Evolutionary conservation across 2,797 vertebrate species (phyloP), one percentile per base, ranked within the genome.

Genomic region (Oreochromis mossambicus): DNA sequence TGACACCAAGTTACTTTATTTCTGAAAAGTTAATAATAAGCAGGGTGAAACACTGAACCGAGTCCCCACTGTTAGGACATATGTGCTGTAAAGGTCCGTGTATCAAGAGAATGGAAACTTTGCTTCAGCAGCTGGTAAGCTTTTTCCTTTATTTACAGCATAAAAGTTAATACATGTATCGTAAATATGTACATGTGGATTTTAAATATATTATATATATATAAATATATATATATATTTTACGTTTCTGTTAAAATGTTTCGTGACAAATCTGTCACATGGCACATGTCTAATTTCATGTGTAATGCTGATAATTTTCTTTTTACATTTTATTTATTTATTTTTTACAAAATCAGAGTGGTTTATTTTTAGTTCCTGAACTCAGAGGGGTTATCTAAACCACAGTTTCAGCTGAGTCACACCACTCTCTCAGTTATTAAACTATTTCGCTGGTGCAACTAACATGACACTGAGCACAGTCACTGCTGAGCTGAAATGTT

Each of bases 11-110:
- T 86, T 80, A 54, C 58, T 81, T 77, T 32, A 61, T 87, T 83
- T 87, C 82, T 55, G 3, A 91, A 93, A 92, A 91, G 95, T 96
- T 96, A 96, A 96, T 95, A 88, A 91, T 94, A 92, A 90, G 19
- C 84, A 86, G 68, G 56, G 50, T 66, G 34, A 79, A 85, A 87
- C 90, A 73, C 19, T 11, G 66, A 51, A 90, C 80, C 56, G 46
- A 73, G 89, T 83, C 36, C n/a, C 21, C 55, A 6, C 1, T 81
- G 78, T 41, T 41, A 41, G 46, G 7, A 61, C 17, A 68, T 7
- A 8, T n/a, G 8, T 13, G 77, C 29, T 58, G 38, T 56, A 6
- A 24, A 24, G 29, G 66, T 55, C 24, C 7, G 26, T 3, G 73
- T 21, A 14, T 14, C 79, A 80, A 91, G 61, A 88, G 15, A 78